Base-by-base conservation (phyloP, 2,113 vertebrate species). In the Plotosus lineatus region DNA sequence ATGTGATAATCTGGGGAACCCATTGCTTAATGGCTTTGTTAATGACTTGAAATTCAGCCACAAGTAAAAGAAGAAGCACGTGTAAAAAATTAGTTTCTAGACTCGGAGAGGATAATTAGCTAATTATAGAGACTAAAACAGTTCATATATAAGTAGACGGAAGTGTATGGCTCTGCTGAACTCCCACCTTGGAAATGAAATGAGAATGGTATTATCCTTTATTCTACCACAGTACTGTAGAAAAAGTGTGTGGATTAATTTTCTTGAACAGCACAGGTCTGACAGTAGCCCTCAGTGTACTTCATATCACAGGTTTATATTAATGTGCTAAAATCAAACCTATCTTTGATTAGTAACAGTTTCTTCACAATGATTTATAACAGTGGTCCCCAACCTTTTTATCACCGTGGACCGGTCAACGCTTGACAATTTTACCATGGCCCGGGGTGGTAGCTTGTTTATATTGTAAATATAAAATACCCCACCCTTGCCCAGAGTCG, bases 61-160 rank as follows among this genome's bases (percentile, higher is more conserved):
- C 46, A 38, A n/a, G 19, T 77, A 48, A 77, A 28, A 33, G 44
- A 33, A 23, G 21, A 46, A 50, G 28, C 48, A 38, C 31, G 65
- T 36, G 21, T 7, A 77, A 65, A 33, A 6, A 7, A 33, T 74
- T 38, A 48, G 46, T n/a, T 65, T 11, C 26, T 51, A 48, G 31
- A 51, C 60, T 50, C 5, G n/a, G n/a, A 17, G 11, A 46, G 21
- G 63, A 42, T 50, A 65, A 77, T 77, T 77, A 77, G 58, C 58
- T 65, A 50, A 77, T 40, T 66, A 48, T 36, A 78, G 60, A 78
- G 23, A n/a, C 28, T 21, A 51, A 51, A 78, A 23, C 51, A 36
- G 38, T 36, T 65, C 23, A 78, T 26, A 53, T 50, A 50, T 17
- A n/a, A 66, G 61, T 19, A 23, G 53, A 42, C 44, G n/a, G 33